Percentiles rank a stretch among this genome's conserved stretches.
Evolutionary conservation across 2,797 vertebrate genomes (phyloP).

Genomic region (Phaenicophaeus curvirostris): DNA sequence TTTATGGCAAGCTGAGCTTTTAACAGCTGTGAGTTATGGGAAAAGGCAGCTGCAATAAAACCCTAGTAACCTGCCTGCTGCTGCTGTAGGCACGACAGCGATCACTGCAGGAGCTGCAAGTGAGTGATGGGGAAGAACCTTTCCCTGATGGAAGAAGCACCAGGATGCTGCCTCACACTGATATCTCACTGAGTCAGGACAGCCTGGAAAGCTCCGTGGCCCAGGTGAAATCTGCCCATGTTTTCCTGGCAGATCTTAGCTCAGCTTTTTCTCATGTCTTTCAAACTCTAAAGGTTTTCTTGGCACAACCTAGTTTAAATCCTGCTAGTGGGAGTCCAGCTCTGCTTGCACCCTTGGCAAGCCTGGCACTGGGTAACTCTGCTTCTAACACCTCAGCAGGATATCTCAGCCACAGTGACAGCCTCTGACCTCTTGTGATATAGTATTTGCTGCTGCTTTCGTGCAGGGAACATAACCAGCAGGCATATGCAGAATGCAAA

Average conservation of each 20-base stretch:
- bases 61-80: not conserved
- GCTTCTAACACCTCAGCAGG: not conserved
- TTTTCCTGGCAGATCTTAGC: not conserved
- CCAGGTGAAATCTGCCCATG: not conserved
- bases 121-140: not conserved
- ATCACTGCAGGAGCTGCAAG: accelerated
- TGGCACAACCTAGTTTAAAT: not conserved
- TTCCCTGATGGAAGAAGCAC: not conserved
- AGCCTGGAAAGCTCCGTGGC: not conserved
- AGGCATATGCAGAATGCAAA: not conserved
- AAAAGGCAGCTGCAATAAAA: not conserved
- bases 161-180: accelerated
- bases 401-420: not conserved
- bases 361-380: accelerated
- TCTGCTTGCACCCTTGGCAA: not conserved
- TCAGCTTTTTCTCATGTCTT: not conserved
- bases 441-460: not conserved
- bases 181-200: accelerated
- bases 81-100: not conserved
- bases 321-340: not conserved
- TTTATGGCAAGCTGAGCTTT: not conserved
- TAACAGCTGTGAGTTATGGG: not conserved
- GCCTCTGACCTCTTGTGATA: not conserved
- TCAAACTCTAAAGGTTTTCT: not conserved
- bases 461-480: not conserved